These are phyloP conservation scores for Oophaga pumilio DNA, from an alignment of 2,113 vertebrate genomes.

Conservation along the genomic window DNA sequence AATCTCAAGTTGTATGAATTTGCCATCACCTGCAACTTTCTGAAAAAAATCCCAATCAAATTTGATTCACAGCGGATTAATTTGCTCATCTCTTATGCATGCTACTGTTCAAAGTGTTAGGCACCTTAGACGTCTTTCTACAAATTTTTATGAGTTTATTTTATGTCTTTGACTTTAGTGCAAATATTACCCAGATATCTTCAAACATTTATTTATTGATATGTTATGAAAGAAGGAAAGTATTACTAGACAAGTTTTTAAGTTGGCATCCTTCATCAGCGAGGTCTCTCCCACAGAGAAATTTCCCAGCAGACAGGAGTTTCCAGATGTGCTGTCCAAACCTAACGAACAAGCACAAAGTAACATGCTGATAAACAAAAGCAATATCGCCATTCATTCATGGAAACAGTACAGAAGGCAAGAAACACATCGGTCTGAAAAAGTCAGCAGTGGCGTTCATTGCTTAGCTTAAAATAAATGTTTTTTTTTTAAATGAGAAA, in stretches of 20 bases:
- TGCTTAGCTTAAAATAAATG: background rate
- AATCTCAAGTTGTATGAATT: too few relatives aligned
- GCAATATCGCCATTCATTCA: background rate
- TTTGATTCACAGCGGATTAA: too few relatives aligned
- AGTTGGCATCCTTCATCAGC: background rate
- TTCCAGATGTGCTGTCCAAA: background rate
- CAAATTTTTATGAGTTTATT: background rate
- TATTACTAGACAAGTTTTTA: background rate
- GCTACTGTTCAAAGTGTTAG: too few relatives aligned
- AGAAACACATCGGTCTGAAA: background rate
- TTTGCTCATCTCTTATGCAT: too few relatives aligned
- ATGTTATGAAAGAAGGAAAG: background rate
- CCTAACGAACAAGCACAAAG: background rate
- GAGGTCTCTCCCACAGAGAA: background rate
- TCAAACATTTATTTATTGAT: background rate
- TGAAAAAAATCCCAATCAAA: too few relatives aligned
- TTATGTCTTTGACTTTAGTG: background rate
- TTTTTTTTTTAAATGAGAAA: too few relatives aligned
- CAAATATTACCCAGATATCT: background rate
- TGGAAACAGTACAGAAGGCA: background rate
- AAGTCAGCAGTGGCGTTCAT: background rate
- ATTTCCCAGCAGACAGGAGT: background rate
- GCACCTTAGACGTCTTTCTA: background rate
- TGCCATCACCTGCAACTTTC: too few relatives aligned
- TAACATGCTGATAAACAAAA: background rate